Evolutionary conservation across 1,140 invertebrate genomes (phyloP), one percentile per base, ranked within the genome.

Genomic region (Centruroides vittatus): DNA sequence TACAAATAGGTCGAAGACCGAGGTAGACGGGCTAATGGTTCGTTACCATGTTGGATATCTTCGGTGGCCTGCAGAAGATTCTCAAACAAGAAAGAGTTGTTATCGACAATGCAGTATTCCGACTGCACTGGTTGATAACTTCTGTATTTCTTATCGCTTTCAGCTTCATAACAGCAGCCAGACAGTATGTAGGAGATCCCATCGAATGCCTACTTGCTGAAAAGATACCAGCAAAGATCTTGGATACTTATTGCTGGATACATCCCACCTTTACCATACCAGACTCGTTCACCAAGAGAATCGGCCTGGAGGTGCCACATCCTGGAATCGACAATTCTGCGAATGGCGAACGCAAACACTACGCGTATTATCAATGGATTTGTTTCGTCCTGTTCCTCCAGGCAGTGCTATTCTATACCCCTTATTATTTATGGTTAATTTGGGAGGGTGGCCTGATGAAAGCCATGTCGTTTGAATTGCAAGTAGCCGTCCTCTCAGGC

Each of bases 381-480:
- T 92, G 89, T 71, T 91, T 96, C 71, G 85, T 89, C 60, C 79
- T 95, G 35, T 68, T 72, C 35, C 67, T 70, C 36, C 72, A 74
- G 65, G 61, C 61, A 5, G 59, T 59, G 75, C 77, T 96, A 68
- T 98, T 97, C 48, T 95, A 95, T 78, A 86, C 89, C 62, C 93
- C 93, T 50, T 82, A 92, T 69, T 93, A 89, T 89, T 78, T 94
- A 65, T 93, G 89, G 90, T 93, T 93, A 78, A 88, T 89, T 67
- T 93, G 89, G 90, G 90, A 94, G 88, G 90, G 89, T 60, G 91
- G 91, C 51, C 93, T 93, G 79, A 93, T 95, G 71, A 86, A 91
- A 71, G 89, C 91, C 58, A 81, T 95, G 59, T 93, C 93, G 86
- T 92, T 93, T 89, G 90, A 93, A 75, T 80, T 92, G 72, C 88